Base-by-base conservation (phyloP, 2,888 invertebrate species). In the Ectobius pallidus region DNA sequence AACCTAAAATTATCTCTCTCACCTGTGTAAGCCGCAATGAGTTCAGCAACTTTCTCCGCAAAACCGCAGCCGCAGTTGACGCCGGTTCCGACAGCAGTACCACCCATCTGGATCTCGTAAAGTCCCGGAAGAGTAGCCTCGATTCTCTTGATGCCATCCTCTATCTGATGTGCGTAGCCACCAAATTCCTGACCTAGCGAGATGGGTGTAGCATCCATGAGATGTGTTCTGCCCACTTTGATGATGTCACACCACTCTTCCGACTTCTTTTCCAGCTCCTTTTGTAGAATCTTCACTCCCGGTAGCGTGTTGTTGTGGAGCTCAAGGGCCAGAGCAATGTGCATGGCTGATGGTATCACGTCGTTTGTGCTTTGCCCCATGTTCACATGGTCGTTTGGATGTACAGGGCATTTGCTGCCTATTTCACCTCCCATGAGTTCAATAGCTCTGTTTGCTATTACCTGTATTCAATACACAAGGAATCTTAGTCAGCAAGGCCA, bases 301-400 rank as follows among this genome's bases (percentile, higher is more conserved):
- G 99, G 99, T 80, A 98, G 84, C 2, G 99, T 87, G 3, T 90
- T 85, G 77, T 92, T 89, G 77, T 93, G 87, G 72, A 99, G 87
- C 83, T 98, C 95, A 82, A 95, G 87, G 0, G 96, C 98, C 0
- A 97, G 95, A 0, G 99, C 94, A 76, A 99, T 93, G 83, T 99
- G 98, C 94, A 99, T 99, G 1, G 99, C 99, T 0, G 99, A 96
- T 7, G 99, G 99, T 83, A 96, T 99, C 2, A 99, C 98, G 83
- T 99, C 99, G 83, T 99, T 99, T 71, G 97, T 98, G 81, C 97
- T 97, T 87, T 99, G 95, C 9, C 96, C 95, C 86, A 96, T 99
- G 85, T 99, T 99, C 70, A 99, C 99, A 85, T 99, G 99, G 83
- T 99, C 99, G 83, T 99, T 99, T 0, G 99, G 99, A 83, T 99